Conservation (phyloP, 2,888 invertebrate genomes). For the Andrena praecox region DNA sequence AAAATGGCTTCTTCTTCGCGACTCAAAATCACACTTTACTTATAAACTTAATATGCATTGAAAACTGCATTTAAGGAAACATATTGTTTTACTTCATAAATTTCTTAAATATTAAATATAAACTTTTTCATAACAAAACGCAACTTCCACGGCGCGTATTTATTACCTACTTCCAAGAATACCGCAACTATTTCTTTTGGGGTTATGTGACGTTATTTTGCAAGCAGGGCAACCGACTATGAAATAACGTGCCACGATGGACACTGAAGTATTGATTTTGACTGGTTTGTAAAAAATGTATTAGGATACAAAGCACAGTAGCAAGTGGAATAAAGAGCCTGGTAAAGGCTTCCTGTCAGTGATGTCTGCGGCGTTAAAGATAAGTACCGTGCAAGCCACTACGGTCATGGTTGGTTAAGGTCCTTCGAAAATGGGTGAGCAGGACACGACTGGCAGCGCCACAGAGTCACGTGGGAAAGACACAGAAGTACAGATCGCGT, state of each 20-base stretch:
- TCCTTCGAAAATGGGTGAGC: conserved; percentile 84
- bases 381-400: conserved; percentile 63
- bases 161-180: too few relatives aligned
- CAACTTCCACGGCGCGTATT: too few relatives aligned
- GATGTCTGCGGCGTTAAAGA: conserved; percentile 49
- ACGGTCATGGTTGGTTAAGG: conserved; percentile 82
- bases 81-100: too few relatives aligned
- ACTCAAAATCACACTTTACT: too few relatives aligned
- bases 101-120: too few relatives aligned
- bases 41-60: too few relatives aligned
- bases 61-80: too few relatives aligned
- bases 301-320: not conserved
- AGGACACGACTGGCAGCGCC: conserved; percentile 77
- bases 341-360: conserved; percentile 7
- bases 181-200: too few relatives aligned
- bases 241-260: not conserved
- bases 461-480: conserved; percentile 78
- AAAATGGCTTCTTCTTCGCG: too few relatives aligned
- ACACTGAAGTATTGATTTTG: not conserved
- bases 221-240: not conserved
- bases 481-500: conserved; percentile 66
- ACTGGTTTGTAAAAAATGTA: not conserved
- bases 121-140: too few relatives aligned
- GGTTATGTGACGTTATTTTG: not conserved
- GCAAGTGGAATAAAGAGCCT: not conserved